Evolutionary conservation across 2,888 invertebrate species (phyloP), one percentile per base, ranked within the genome.

Genomic region (Eilema griseolum): DNA sequence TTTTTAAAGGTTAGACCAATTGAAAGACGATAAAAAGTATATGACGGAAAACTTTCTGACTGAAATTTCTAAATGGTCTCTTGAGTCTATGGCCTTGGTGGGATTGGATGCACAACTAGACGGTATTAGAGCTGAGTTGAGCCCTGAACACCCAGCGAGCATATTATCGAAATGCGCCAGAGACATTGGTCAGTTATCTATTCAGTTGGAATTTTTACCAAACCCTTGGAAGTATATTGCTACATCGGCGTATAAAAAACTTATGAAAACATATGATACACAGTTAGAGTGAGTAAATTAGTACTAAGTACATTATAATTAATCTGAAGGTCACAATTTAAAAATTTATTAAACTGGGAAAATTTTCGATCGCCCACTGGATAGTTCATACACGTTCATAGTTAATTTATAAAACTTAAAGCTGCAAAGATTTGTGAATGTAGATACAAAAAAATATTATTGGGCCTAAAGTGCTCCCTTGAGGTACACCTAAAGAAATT

Each of bases 31-130:
- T 37, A 26, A 66, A 66, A 37, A 57, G 0, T 92, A 93, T 79
- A 85, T 93, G 3, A 76, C 89, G 62, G 71, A 86, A 7, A 88
- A 96, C 80, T 96, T 97, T 64, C 86, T 90, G 46, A 87, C 92
- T n/a, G 96, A 96, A 88, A 86, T 96, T 31, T 95, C 95, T 56
- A 96, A 96, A 85, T 97, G 96, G 96, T 95, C 96, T 3, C 85
- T 97, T 67, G 97, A 97, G 89, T 96, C 96, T 0, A 82, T 94
- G 11, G 91, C 88, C 0, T 77, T 91, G 61, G 90, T 95, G 1
- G 90, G 87, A 10, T 81, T 95, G 61, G 95, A 94, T 3, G 83
- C 90, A 0, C 86, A 93, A 67, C 76, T 95, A 0, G 93, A 12
- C 20, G 57, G 92, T 72, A 79, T 95, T 2, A 69, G 83, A 31